Conservation (phyloP, 2,888 invertebrate species). For the Mimumesa dahlbomi region DNA sequence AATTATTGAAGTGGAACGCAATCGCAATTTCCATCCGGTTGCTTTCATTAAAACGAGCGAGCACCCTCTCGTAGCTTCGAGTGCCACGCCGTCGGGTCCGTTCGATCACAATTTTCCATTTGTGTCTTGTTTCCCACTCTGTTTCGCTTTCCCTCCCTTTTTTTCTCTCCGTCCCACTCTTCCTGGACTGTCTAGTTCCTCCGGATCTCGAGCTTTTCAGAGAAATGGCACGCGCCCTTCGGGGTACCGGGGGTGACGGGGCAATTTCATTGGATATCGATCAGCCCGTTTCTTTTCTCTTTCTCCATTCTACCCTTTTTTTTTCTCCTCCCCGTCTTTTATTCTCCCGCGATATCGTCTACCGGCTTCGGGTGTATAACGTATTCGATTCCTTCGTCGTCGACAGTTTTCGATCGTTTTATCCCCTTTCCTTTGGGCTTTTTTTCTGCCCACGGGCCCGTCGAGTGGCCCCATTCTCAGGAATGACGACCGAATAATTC, state of each 20-base stretch:
- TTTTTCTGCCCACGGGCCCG: background rate
- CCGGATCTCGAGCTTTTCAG: conserved; percentile 13
- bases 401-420: conserved; percentile 5
- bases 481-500: conserved; percentile 21
- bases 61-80: conserved; percentile 29
- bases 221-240: conserved; percentile 44
- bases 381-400: background rate
- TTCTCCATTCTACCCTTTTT: background rate
- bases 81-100: conserved; percentile 13
- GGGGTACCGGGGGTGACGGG: background rate
- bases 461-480: conserved; percentile 21
- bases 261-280: conserved; percentile 43
- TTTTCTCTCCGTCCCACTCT: background rate
- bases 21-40: conserved; percentile 58
- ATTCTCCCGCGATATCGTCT: conserved; percentile 3
- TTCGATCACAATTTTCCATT: conserved; percentile 56
- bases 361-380: conserved; percentile 5
- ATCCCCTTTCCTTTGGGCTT: background rate
- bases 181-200: background rate
- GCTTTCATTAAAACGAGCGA: conserved; percentile 57
- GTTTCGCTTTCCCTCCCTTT: background rate
- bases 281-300: conserved; percentile 26
- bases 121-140: conserved; percentile 14
- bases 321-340: conserved; percentile 12
- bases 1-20: conserved; percentile 58